Evolutionary conservation across 1,140 invertebrate species (phyloP).

Genomic region (Chelonus insularis): DNA sequence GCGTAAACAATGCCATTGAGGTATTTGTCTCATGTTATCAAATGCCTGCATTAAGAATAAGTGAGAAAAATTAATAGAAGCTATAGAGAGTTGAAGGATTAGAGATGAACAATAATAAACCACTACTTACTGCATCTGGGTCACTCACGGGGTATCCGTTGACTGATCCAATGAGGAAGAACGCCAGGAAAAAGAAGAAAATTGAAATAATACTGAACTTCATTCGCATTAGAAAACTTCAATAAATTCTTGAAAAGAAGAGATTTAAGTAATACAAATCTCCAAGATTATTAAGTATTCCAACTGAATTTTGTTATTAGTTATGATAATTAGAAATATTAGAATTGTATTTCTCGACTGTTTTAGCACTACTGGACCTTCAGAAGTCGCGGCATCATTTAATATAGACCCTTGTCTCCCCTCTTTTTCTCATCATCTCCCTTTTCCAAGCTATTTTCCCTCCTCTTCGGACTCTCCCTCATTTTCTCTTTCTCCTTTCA

Average conservation of each 20-base stretch:
- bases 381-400: conserved; percentile 52
- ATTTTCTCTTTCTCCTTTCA: conserved; percentile 15
- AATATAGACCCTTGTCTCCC: conserved; percentile 54
- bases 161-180: conserved; percentile 21
- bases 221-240: conserved; percentile 35
- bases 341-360: conserved; percentile 34
- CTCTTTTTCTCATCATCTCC: conserved; percentile 7
- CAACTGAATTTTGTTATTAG: too few species aligned
- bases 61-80: conserved; percentile 51
- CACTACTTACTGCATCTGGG: conserved; percentile 49
- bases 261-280: not conserved
- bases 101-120: conserved; percentile 47
- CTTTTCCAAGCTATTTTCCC: conserved; percentile 11
- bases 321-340: not conserved
- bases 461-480: not conserved
- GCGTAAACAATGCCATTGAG: conserved; percentile 78
- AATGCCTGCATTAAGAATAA: conserved; percentile 50
- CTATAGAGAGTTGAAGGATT: not conserved
- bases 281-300: too few species aligned
- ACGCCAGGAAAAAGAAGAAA: conserved; percentile 31
- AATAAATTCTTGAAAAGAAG: not conserved
- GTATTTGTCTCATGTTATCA: conserved; percentile 69
- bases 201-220: conserved; percentile 41
- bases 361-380: conserved; percentile 52
- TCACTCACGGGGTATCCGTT: conserved; percentile 46